These are phyloP conservation scores for Phyllopteryx taeniolatus DNA, from an alignment of 2,113 vertebrate genomes.

Conservation along the genomic window DNA sequence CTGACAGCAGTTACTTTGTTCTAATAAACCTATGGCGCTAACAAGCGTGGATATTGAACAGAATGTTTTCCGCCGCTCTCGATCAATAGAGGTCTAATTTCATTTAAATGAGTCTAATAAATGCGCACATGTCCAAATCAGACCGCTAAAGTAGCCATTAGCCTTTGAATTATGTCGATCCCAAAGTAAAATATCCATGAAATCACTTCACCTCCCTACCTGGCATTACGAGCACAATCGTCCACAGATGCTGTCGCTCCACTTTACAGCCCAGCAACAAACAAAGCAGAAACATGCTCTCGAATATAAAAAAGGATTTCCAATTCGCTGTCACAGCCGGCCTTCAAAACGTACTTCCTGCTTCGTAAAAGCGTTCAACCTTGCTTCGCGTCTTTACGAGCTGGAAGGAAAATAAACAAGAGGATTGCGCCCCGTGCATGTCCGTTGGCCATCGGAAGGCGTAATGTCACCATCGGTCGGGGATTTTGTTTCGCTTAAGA, in stretches of 20 bases:
- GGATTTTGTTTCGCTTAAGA: too few species aligned
- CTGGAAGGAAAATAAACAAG: too few species aligned
- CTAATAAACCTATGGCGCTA: neutral
- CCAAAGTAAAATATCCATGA: neutral
- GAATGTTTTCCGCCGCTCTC: too few species aligned
- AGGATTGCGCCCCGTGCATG: too few species aligned
- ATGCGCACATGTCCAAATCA: neutral
- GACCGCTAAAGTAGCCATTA: neutral
- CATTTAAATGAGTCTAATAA: neutral
- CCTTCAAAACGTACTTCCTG: too few species aligned
- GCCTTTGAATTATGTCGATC: neutral
- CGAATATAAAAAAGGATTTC: neutral
- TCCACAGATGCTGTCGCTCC: neutral
- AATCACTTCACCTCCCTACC: neutral
- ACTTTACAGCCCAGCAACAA: neutral
- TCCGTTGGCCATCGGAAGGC: neutral
- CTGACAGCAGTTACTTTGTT: too few species aligned
- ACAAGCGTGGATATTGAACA: neutral
- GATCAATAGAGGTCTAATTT: neutral
- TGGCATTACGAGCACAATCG: neutral
- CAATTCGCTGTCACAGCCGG: too few species aligned
- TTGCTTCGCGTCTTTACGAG: too few species aligned
- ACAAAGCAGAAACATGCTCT: neutral
- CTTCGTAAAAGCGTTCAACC: too few species aligned
- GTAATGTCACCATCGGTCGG: neutral